These are phyloP conservation scores for Lophotis ruficrista DNA, from an alignment of 2,113 vertebrate species.

Conservation along the genomic window DNA sequence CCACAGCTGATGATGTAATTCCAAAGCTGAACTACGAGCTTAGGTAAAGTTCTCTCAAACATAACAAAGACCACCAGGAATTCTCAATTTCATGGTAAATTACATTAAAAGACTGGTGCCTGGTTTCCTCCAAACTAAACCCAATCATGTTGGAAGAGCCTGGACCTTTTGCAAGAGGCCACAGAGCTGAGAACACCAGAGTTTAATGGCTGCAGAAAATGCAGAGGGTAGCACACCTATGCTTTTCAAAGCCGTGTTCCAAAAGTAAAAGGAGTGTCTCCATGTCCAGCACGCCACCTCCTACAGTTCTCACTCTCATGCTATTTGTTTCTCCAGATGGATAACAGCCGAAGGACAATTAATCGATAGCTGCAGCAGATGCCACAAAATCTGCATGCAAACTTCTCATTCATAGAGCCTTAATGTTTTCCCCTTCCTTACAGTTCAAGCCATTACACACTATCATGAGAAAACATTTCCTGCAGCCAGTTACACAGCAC, in stretches of 20 bases:
- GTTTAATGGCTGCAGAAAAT: not conserved
- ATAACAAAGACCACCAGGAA: not conserved
- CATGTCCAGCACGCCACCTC: not conserved
- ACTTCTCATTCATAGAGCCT: not conserved
- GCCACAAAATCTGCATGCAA: slow-evolving; percentile 2
- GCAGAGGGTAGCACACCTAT: not conserved
- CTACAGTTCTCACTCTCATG: not conserved
- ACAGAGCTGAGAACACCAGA: not conserved
- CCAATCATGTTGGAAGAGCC: not conserved
- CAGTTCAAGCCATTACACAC: not conserved
- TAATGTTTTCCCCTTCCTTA: not conserved
- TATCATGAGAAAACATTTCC: slow-evolving; percentile 52
- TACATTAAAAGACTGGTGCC: not conserved
- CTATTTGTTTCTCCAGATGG: not conserved
- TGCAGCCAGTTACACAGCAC: not conserved
- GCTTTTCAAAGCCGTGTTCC: not conserved
- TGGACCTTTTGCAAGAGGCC: not conserved
- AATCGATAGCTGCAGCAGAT: not conserved
- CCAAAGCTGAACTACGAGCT: not conserved
- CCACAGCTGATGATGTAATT: not conserved
- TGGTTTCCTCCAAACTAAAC: not conserved
- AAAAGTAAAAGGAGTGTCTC: not conserved
- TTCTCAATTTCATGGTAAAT: not conserved
- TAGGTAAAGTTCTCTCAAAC: not conserved
- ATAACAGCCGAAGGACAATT: not conserved